Percentiles rank a stretch among this genome's conserved stretches.
phyloP scores from a whole-genome alignment of 2,797 vertebrate genomes.

The Squalus acanthias region DNA sequence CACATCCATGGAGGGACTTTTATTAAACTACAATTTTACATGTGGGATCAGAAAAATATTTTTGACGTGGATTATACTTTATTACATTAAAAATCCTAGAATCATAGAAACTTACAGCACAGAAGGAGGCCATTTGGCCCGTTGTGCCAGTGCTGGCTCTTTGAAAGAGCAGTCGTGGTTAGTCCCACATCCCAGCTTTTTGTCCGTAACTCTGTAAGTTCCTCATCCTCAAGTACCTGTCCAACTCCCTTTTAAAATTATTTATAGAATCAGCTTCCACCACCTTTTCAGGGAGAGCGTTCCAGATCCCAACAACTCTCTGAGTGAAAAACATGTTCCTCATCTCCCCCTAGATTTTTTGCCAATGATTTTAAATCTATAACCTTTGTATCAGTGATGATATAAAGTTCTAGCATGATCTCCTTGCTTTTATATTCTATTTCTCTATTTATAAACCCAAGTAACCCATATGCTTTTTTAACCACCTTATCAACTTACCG shows the following conservation, averaged over 20 bases:
- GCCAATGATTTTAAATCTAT: neutral
- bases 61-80: neutral
- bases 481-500: no score
- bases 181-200: neutral
- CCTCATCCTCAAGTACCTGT: neutral
- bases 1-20: neutral
- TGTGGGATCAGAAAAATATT: neutral
- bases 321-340: no score
- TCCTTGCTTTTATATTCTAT: no score
- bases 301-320: no score
- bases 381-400: neutral
- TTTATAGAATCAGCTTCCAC: no score
- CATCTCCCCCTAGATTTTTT: neutral
- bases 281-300: no score
- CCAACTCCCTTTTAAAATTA: neutral
- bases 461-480: no score
- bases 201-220: neutral
- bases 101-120: neutral
- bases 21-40: neutral
- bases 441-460: no score
- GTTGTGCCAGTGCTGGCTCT: neutral
- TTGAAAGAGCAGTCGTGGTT: neutral
- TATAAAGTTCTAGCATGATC: no score
- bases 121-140: neutral
- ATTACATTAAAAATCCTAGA: neutral